These are phyloP conservation scores for Tyrannus savana DNA, from an alignment of 2,113 vertebrate species.

Conservation along the genomic window DNA sequence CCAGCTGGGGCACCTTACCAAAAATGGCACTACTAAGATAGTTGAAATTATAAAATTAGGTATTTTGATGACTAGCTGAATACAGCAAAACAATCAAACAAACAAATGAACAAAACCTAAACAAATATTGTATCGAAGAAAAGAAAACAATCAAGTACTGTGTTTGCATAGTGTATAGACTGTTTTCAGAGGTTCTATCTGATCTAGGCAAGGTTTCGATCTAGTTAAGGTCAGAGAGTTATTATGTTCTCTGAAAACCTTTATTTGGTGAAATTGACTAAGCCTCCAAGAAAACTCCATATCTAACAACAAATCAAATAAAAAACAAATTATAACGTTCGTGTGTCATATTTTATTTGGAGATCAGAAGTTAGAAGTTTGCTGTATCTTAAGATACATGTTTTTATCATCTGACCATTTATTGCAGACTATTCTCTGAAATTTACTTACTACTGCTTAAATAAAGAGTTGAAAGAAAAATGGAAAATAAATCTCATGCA, in stretches of 20 bases:
- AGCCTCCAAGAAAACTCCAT: neutral
- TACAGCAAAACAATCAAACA: neutral
- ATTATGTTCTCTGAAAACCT: neutral
- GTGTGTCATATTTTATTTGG: neutral
- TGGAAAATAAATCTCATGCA: neutral
- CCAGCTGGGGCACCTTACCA: accelerated
- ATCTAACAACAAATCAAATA: neutral
- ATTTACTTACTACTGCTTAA: neutral
- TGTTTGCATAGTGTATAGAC: neutral
- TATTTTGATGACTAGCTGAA: neutral
- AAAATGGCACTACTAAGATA: neutral
- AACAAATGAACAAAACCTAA: no score
- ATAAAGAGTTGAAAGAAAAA: neutral
- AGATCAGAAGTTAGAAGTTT: neutral
- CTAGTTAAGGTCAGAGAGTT: neutral
- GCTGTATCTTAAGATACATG: neutral
- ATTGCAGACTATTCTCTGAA: neutral
- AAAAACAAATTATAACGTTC: neutral
- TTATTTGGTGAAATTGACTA: neutral
- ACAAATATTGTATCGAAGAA: neutral
- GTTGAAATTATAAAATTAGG: neutral
- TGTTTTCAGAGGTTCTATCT: neutral
- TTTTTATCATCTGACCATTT: neutral
- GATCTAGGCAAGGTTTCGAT: neutral
- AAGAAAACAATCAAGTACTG: neutral